Conservation (phyloP, 2,888 invertebrate genomes). For the Drosophila vallismaia region DNA sequence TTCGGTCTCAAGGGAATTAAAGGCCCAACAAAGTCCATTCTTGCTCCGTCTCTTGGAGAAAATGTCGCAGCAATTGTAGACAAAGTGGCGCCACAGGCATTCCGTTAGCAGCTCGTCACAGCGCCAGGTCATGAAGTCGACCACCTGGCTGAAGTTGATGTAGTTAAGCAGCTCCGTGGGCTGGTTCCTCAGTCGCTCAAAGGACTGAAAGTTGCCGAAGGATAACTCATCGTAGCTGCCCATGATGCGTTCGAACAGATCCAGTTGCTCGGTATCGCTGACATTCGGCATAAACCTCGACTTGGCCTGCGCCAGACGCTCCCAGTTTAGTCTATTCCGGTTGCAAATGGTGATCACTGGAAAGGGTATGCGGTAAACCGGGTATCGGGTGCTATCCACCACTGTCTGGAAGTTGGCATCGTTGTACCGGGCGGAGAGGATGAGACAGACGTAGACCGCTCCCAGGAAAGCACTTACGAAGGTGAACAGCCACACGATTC, state of each 20-base stretch:
- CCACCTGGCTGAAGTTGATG: constrained; percentile 80
- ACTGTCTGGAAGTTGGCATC: constrained; percentile 81
- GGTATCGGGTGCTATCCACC: constrained; percentile 81
- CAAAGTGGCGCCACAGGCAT: constrained; percentile 84
- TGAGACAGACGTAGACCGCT: constrained; percentile 77
- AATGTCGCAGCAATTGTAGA: constrained; percentile 84
- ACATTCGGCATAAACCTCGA: constrained; percentile 70
- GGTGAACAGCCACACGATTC: constrained; percentile 78
- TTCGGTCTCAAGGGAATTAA: constrained; percentile 83
- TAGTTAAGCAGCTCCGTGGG: constrained; percentile 67
- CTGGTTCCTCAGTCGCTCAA: constrained; percentile 58
- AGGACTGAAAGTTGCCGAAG: constrained; percentile 79
- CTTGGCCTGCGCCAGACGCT: constrained; percentile 74
- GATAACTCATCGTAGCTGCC: constrained; percentile 73
- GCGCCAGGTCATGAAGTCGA: constrained; percentile 80
- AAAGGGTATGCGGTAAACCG: constrained; percentile 80
- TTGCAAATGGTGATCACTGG: constrained; percentile 83
- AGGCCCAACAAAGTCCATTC: constrained; percentile 84
- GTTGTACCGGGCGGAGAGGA: constrained; percentile 79
- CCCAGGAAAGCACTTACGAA: constrained; percentile 77
- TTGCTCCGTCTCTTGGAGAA: constrained; percentile 84
- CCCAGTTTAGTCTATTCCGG: constrained; percentile 82
- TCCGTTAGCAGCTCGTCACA: constrained; percentile 83
- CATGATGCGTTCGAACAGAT: constrained; percentile 74
- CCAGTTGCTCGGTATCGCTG: constrained; percentile 51